Base-by-base conservation (phyloP, 2,113 vertebrate genomes). In the Limanda limanda region DNA sequence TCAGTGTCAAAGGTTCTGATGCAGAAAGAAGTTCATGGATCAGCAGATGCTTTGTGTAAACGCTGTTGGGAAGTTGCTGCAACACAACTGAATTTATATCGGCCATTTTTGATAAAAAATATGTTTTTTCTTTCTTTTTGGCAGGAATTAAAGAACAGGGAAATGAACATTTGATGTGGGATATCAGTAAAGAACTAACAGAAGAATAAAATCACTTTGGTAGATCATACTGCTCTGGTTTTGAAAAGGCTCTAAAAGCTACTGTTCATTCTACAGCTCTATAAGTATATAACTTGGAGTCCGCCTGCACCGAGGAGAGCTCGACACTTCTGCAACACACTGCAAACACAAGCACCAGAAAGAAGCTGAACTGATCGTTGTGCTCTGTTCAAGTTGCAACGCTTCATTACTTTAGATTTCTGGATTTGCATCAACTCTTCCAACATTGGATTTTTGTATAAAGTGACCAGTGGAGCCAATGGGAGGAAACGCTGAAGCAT, bases 301-400 rank as follows among this genome's bases (percentile, higher is more conserved):
- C 51, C 63, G 83, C 76, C 76, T 68, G 69, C 54, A 76, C 74
- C 60, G 72, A 87, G 73, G 68, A 47, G 76, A 86, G 76, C 82
- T 78, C 76, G 10, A 84, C 79, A 75, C 74, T 70, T 87, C 72
- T 72, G 78, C 79, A 87, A 84, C 85, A 90, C 92, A 94, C 93
- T 84, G 93, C 93, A 94, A 93, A 90, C 90, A 89, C 89, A 89
- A 92, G 74, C 89, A 45, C 86, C 79, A 80, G 84, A 82, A 86
- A 88, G 68, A 78, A 83, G 68, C 23, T 47, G 58, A 25, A 61
- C 31, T 45, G 51, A 14, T 69, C 66, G 13, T 51, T 72, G 56
- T 12, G 54, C 68, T 84, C 78, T 25, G 71, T 67, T 83, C 65
- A 90, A 84, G 88, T 79, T 78, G 78, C 87, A 84, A 82, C 70